phyloP scores from a whole-genome alignment of 1,140 invertebrate species.

The Nephila pilipes region DNA sequence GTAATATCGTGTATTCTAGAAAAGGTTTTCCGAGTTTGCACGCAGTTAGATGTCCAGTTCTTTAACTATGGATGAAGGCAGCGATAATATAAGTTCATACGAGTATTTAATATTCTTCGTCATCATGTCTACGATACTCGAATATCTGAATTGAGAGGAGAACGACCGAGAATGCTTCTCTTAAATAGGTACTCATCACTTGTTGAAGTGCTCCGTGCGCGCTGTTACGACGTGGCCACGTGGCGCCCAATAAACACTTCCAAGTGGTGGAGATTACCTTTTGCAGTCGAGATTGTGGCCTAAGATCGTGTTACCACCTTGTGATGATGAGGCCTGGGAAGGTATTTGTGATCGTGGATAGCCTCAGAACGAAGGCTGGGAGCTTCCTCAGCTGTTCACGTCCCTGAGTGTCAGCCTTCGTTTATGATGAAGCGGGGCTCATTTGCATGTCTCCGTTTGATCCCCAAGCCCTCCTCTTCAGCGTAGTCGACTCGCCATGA shows the following conservation, averaged over 20 bases:
- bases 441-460: constrained; percentile 74
- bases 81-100: background rate
- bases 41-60: too few species aligned
- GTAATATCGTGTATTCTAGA: too few species aligned
- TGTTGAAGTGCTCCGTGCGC: background rate
- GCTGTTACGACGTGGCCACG: background rate
- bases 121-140: too few species aligned
- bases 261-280: constrained; percentile 46
- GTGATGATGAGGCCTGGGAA: background rate
- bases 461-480: constrained; percentile 68
- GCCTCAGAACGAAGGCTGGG: constrained; percentile 41
- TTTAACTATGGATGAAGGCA: too few species aligned
- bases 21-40: too few species aligned
- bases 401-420: constrained; percentile 43
- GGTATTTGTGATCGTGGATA: background rate
- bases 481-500: constrained; percentile 47
- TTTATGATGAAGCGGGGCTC: constrained; percentile 63
- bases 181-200: constrained; percentile 1
- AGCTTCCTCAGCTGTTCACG: constrained; percentile 56
- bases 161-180: background rate
- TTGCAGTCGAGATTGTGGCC: constrained; percentile 31
- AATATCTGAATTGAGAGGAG: too few species aligned
- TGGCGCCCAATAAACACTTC: constrained; percentile 26
- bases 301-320: constrained; percentile 33
- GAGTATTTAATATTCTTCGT: background rate